phyloP scores from a whole-genome alignment of 2,797 vertebrate genomes.

The Lutjanus argentimaculatus region DNA sequence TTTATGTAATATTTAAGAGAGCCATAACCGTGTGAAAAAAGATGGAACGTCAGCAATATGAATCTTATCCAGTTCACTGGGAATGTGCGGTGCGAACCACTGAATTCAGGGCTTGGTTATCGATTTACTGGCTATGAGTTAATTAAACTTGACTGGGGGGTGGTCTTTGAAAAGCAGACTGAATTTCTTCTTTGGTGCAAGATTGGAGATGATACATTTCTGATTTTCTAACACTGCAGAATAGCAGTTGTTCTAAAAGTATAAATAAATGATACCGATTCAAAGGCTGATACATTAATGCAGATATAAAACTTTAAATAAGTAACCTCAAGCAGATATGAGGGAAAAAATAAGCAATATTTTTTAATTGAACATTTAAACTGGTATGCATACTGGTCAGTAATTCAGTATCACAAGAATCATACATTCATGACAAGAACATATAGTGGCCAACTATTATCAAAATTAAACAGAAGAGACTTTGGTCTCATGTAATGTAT shows the following conservation, averaged over 20 bases:
- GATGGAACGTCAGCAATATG: conserved; percentile 64
- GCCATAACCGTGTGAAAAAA: conserved; percentile 40
- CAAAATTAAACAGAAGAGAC: background rate
- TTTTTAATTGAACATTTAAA: background rate
- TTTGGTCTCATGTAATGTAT: background rate
- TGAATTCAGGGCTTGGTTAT: conserved; percentile 53
- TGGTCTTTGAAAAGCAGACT: conserved; percentile 32
- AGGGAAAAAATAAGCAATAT: background rate
- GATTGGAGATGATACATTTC: conserved; percentile 10
- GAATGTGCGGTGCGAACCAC: conserved; percentile 26
- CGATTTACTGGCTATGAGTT: conserved; percentile 64
- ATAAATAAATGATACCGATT: background rate
- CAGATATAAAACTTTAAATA: background rate
- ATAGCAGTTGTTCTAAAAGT: background rate
- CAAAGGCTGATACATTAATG: background rate
- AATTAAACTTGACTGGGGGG: conserved; percentile 69
- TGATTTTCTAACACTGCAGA: conserved; percentile 20
- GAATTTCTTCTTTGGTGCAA: conserved; percentile 6
- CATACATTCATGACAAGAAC: background rate
- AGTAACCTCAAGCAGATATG: background rate
- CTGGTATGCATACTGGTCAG: background rate
- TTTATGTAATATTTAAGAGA: conserved; percentile 69
- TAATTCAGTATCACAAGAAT: background rate
- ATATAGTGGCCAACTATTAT: background rate
- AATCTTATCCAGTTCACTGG: conserved; percentile 62